Evolutionary conservation across 2,797 vertebrate species (phyloP), one percentile per base, ranked within the genome.

Genomic region (Chloroceryle amazona): DNA sequence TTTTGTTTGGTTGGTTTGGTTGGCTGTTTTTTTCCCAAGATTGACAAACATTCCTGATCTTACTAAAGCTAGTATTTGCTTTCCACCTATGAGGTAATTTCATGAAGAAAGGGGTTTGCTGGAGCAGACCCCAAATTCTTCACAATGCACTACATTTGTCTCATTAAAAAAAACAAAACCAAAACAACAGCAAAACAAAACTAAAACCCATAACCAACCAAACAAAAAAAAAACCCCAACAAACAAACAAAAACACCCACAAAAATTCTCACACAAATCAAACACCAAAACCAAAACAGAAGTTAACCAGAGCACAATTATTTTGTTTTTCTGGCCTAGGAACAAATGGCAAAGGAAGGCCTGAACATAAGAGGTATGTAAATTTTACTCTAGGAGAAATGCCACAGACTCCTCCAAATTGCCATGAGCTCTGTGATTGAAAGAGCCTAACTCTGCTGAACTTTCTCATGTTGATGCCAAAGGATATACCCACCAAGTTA

Each of bases 341-440:
- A 95, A 83, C 35, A 83, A 83, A 76, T 2, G 18, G 31, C 44
- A 86, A 86, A 87, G n/a, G 37, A 81, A 76, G 42, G 13, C 44
- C 58, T 41, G 18, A 86, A 37, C 8, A 2, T 49, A 86, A 73
- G 47, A 76, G 79, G 80, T 74, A 62, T 49, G 66, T 84, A 94
- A 84, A 93, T 58, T 68, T 66, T 73, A 78, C 52, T 12, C 44
- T 31, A 41, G 89, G 33, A 70, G 39, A 60, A 74, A 79, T 49
- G n/a, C 22, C 61, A 94, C 28, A 80, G 65, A 26, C 86, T 87
- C 47, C 42, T 90, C 68, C 88, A 90, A 89, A 95, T 46, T 58
- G 68, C 42, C 63, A 75, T 21, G 33, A 95, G 86, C 85, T 89
- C 91, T 37, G 41, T 42, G 46, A 51, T 76, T 82, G 72, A 67